phyloP scores from a whole-genome alignment of 2,888 invertebrate species.

The Parascotia fuliginaria region DNA sequence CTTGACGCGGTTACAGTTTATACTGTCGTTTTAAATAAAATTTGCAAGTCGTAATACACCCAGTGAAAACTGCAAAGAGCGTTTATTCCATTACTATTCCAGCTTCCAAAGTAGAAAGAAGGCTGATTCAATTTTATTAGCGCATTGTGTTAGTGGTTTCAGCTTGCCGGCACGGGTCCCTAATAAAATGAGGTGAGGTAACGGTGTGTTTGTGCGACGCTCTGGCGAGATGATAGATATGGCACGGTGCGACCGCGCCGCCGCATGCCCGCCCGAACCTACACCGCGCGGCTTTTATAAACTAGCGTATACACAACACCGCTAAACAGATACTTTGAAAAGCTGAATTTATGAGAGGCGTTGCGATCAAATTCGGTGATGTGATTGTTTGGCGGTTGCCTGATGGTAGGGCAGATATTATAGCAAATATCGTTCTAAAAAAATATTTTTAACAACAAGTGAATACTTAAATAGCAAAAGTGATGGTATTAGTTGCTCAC shows the following conservation, averaged over 20 bases:
- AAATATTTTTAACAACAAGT: too few species aligned
- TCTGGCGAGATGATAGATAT: slow-evolving; percentile 79
- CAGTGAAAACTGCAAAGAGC: slow-evolving; percentile 20
- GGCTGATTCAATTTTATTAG: slow-evolving; percentile 61
- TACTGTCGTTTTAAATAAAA: not conserved
- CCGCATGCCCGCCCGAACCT: slow-evolving; percentile 40
- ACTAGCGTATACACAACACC: slow-evolving; percentile 62
- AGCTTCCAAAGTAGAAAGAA: slow-evolving; percentile 50
- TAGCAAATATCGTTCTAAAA: too few species aligned
- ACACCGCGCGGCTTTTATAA: slow-evolving; percentile 66
- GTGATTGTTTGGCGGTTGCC: slow-evolving; percentile 1
- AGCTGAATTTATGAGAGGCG: slow-evolving; percentile 40
- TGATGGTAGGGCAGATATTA: too few species aligned
- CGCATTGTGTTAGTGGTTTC: slow-evolving; percentile 64
- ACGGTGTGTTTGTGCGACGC: slow-evolving; percentile 76
- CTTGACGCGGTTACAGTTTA: not conserved
- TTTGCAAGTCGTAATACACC: not conserved
- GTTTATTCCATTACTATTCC: slow-evolving; percentile 40
- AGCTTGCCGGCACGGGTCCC: slow-evolving; percentile 61
- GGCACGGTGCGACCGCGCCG: slow-evolving; percentile 66
- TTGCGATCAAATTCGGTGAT: slow-evolving; percentile 19
- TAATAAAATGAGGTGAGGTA: slow-evolving; percentile 82
- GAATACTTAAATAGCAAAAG: too few species aligned
- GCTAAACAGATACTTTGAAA: slow-evolving; percentile 45
- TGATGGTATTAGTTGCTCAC: too few species aligned